Evolutionary conservation across 2,113 vertebrate genomes (phyloP).

Genomic region (Cyprinus carpio): DNA sequence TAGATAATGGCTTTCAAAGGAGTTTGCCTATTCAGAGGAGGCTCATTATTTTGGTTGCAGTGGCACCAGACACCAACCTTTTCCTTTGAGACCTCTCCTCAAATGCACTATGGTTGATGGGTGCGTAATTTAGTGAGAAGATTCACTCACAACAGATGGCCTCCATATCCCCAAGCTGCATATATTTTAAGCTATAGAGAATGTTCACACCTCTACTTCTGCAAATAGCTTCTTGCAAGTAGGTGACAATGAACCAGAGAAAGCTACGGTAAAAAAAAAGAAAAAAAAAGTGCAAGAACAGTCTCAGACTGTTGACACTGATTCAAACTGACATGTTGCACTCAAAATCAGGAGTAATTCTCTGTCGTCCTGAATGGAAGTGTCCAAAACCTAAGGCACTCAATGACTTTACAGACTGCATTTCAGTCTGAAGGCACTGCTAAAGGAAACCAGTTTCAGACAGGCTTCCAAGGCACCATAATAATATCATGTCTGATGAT

Average conservation of each 20-base stretch:
- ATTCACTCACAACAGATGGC: not conserved
- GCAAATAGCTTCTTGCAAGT: not conserved
- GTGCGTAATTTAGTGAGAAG: slow-evolving; percentile 8
- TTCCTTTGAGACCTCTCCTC: slow-evolving; percentile 59
- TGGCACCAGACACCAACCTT: slow-evolving; percentile 61
- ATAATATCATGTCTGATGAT: no score
- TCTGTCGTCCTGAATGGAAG: not conserved
- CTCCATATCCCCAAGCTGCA: not conserved
- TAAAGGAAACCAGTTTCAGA: not conserved
- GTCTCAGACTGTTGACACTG: slow-evolving; percentile 2
- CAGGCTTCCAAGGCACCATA: not conserved
- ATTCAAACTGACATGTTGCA: slow-evolving; percentile 28
- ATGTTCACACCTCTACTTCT: not conserved
- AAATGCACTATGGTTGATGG: slow-evolving; percentile 13
- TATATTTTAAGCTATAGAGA: slow-evolving; percentile 13
- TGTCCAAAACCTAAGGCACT: not conserved
- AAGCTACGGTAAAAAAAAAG: not conserved
- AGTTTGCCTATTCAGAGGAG: slow-evolving; percentile 61
- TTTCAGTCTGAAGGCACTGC: not conserved
- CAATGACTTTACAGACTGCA: not conserved
- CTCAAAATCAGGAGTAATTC: not conserved
- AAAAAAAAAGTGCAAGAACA: no score
- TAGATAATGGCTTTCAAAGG: slow-evolving; percentile 5
- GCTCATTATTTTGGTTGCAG: slow-evolving; percentile 67
- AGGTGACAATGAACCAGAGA: not conserved